Conservation (phyloP, 2,797 vertebrate genomes). For the Clarias platycephalus region DNA sequence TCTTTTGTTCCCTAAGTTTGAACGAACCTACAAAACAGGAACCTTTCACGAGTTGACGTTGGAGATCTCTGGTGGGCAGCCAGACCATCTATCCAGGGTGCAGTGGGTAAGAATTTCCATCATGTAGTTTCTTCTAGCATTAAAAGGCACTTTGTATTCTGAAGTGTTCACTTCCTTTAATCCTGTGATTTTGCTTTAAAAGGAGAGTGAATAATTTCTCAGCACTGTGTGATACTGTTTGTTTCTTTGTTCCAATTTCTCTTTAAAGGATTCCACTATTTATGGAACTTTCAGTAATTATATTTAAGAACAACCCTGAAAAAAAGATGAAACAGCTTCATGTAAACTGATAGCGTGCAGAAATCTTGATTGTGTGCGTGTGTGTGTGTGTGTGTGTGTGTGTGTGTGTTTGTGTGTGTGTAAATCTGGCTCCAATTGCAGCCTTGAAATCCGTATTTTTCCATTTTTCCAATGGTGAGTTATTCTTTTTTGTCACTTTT, state of each 20-base stretch:
- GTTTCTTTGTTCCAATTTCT: background rate
- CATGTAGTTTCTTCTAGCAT: background rate
- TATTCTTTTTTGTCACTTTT: background rate
- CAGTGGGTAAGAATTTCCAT: background rate
- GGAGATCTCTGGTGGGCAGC: background rate
- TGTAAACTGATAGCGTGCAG: background rate
- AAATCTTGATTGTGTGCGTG: constrained; percentile 7
- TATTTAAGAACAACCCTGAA: background rate
- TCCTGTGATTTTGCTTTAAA: no score
- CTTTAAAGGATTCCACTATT: background rate
- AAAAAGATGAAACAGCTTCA: background rate
- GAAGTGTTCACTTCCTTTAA: background rate
- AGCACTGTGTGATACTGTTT: background rate
- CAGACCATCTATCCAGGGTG: background rate
- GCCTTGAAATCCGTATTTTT: background rate
- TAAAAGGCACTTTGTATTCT: background rate
- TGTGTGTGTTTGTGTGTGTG: background rate
- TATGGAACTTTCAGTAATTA: background rate
- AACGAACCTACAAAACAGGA: background rate
- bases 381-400: constrained; percentile 18
- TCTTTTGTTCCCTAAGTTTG: background rate
- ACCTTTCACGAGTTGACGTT: background rate
- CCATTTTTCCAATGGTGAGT: background rate
- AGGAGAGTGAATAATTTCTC: no score
- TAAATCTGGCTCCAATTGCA: background rate